Evolutionary conservation across 1,140 invertebrate genomes (phyloP).

Genomic region (Hylaeus anthracinus): DNA sequence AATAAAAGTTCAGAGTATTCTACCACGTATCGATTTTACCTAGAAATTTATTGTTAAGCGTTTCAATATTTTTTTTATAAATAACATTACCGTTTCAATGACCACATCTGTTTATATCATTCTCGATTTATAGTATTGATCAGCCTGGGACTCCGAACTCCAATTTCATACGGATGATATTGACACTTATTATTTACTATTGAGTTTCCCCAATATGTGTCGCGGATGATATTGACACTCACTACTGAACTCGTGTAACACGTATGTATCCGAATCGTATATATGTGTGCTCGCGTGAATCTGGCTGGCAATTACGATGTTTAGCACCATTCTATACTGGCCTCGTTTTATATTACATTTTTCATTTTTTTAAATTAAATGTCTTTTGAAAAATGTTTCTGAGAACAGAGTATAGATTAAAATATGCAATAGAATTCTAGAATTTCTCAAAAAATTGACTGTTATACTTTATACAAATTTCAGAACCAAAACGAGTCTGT

Average conservation of each 20-base stretch:
- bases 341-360: too few relatives aligned
- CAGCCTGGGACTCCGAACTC: background rate
- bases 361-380: too few relatives aligned
- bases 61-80: background rate
- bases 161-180: slow-evolving; percentile 11
- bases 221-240: slow-evolving; percentile 33
- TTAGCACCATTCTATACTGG: background rate
- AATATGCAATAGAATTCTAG: too few relatives aligned
- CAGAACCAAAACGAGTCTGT: too few relatives aligned
- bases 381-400: too few relatives aligned
- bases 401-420: too few relatives aligned
- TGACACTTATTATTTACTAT: slow-evolving; percentile 42
- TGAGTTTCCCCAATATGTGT: slow-evolving; percentile 17
- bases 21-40: too few relatives aligned
- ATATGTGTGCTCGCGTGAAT: background rate
- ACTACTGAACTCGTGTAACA: background rate
- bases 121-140: slow-evolving; percentile 6
- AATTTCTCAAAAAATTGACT: too few relatives aligned
- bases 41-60: background rate
- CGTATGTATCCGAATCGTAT: background rate
- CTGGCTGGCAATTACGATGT: background rate
- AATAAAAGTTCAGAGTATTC: too few relatives aligned
- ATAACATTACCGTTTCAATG: background rate
- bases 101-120: slow-evolving; percentile 15
- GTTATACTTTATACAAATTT: too few relatives aligned